Evolutionary conservation across 2,797 vertebrate species (phyloP).

Genomic region (Karalla daura): DNA sequence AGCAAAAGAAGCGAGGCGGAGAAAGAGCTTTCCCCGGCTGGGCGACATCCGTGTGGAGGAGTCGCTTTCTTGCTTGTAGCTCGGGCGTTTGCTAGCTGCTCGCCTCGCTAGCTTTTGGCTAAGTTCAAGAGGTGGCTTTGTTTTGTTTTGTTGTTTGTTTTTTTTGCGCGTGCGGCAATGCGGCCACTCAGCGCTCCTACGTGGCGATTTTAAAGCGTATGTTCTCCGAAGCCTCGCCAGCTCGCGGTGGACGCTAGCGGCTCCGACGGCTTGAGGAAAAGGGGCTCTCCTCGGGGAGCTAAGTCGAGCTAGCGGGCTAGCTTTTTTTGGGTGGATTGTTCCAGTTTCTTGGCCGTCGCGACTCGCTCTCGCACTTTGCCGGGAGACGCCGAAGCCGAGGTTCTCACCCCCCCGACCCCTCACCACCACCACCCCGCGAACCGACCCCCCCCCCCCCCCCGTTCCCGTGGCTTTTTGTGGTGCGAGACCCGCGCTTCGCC

Average conservation of each 20-base stretch:
- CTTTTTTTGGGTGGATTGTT: constrained; percentile 60
- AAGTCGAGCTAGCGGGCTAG: constrained; percentile 59
- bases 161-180: too few relatives aligned
- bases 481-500: constrained; percentile 44
- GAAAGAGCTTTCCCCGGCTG: too few relatives aligned
- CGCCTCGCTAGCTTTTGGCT: constrained; percentile 71
- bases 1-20: too few relatives aligned
- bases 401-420: too few relatives aligned
- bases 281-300: constrained; percentile 57
- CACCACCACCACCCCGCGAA: constrained; percentile 14
- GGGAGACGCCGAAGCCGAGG: too few relatives aligned
- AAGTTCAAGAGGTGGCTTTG: constrained; percentile 80
- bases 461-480: too few relatives aligned
- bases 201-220: constrained; percentile 18
- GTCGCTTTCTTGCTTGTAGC: constrained; percentile 66
- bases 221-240: constrained; percentile 9
- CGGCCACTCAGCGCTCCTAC: constrained; percentile 36
- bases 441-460: constrained; percentile 46
- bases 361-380: constrained; percentile 56
- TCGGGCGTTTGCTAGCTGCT: constrained; percentile 71
- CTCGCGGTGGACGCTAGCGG: constrained; percentile 30
- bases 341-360: constrained; percentile 56
- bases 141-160: too few relatives aligned
- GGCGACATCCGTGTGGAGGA: constrained; percentile 43
- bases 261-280: constrained; percentile 43